These are phyloP conservation scores for Acanthacorydalis orientalis DNA, from an alignment of 2,888 invertebrate species.

Conservation along the genomic window DNA sequence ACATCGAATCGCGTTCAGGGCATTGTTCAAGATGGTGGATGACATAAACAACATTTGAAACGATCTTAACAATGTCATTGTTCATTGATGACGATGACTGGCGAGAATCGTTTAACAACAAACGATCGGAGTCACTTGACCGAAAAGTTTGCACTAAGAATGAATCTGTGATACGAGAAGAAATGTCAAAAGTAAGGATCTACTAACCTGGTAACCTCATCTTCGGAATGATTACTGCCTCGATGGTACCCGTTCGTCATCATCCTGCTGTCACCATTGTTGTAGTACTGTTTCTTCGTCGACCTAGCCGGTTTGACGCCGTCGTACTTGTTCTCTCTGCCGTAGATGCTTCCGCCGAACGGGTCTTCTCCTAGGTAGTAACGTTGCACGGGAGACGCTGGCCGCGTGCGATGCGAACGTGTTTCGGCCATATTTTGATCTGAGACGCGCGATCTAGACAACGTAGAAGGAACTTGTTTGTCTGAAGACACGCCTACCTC, in stretches of 20 bases:
- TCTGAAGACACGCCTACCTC: constrained; percentile 7
- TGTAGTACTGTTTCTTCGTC: constrained; percentile 12
- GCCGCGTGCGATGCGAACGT: constrained; percentile 18
- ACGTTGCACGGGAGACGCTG: constrained; percentile 40
- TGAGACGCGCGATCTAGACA: constrained; percentile 19
- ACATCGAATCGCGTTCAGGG: too few species aligned
- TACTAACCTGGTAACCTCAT: too few species aligned
- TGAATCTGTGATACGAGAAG: too few species aligned
- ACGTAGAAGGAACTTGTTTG: constrained; percentile 10
- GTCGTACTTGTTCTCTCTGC: constrained; percentile 70
- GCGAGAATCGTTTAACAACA: too few species aligned
- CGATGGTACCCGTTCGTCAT: background rate
- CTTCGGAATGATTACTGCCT: background rate
- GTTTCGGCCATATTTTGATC: constrained; percentile 10
- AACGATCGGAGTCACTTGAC: too few species aligned
- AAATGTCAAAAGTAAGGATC: too few species aligned
- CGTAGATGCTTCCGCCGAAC: constrained; percentile 66
- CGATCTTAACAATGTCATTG: too few species aligned
- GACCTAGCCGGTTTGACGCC: constrained; percentile 37
- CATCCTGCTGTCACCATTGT: background rate
- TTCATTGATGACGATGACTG: too few species aligned
- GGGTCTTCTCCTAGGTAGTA: constrained; percentile 81
- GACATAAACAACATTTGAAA: too few species aligned
- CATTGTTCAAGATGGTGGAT: too few species aligned
- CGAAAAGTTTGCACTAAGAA: too few species aligned